Evolutionary conservation across 2,113 vertebrate species (phyloP).

Genomic region (Limnothrissa miodon): DNA sequence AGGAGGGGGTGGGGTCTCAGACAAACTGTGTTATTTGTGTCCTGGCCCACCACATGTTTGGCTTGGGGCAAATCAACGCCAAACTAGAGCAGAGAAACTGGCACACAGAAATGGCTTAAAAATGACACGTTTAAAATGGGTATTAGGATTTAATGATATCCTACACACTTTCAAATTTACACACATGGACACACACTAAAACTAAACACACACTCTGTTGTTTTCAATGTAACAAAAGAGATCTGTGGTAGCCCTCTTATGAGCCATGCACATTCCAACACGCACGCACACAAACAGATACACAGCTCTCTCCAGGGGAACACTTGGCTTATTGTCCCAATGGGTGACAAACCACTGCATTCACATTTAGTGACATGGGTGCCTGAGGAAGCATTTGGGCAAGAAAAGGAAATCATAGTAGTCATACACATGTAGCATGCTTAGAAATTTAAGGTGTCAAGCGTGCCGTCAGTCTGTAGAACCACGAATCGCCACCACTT

Average conservation of each 20-base stretch:
- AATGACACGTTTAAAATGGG: neutral
- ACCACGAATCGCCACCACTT: too few species aligned
- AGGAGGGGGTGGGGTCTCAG: neutral
- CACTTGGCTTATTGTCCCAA: neutral
- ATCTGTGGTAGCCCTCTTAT: neutral
- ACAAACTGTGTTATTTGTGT: neutral
- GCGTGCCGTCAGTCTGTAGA: neutral
- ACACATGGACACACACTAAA: neutral
- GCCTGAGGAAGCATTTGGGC: neutral
- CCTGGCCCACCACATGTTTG: neutral
- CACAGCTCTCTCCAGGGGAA: neutral
- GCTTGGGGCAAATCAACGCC: neutral
- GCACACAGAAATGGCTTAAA: neutral
- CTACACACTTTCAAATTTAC: neutral
- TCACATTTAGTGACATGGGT: neutral
- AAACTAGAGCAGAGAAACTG: neutral
- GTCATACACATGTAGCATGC: neutral
- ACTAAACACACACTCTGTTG: conserved; percentile 11
- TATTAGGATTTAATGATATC: conserved; percentile 10
- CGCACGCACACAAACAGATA: neutral
- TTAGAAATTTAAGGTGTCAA: neutral
- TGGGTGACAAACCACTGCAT: neutral
- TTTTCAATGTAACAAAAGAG: neutral
- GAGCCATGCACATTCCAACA: conserved; percentile 2
- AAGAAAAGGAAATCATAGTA: neutral